These are phyloP conservation scores for Melanerpes formicivorus DNA, from an alignment of 2,113 vertebrate species.

Conservation along the genomic window DNA sequence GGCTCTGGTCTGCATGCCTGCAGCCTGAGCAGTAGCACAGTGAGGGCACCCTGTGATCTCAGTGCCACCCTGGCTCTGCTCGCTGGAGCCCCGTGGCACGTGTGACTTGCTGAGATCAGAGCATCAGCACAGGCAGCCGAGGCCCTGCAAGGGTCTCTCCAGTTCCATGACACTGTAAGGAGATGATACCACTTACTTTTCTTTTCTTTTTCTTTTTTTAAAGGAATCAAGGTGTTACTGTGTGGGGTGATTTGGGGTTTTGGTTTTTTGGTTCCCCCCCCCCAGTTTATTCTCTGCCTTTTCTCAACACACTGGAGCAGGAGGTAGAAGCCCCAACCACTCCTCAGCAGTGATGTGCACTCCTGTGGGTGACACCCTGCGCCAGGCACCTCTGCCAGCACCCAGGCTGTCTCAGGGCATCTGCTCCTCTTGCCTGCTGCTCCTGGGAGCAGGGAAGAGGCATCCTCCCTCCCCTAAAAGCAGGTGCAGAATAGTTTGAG, in stretches of 20 bases:
- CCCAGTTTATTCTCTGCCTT: not conserved
- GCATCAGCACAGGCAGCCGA: not conserved
- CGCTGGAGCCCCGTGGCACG: not conserved
- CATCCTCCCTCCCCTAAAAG: not conserved
- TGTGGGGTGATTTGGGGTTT: not conserved
- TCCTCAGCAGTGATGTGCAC: not conserved
- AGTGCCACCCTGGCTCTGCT: not conserved
- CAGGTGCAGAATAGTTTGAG: not conserved
- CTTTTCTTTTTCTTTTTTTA: not conserved
- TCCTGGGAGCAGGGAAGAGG: not conserved
- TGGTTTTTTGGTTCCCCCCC: not conserved
- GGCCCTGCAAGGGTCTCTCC: slow-evolving; percentile 47
- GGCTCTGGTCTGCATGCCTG: not conserved
- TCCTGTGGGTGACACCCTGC: not conserved
- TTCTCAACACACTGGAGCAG: slow-evolving; percentile 11
- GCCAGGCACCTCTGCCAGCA: not conserved
- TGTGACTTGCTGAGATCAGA: not conserved
- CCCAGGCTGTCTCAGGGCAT: not conserved
- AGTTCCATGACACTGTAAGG: slow-evolving; percentile 66
- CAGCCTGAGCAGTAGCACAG: not conserved
- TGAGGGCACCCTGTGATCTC: not conserved
- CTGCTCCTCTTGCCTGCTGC: not conserved
- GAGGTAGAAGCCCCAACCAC: not conserved
- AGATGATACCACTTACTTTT: slow-evolving; percentile 42
- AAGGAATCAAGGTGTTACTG: not conserved